These are phyloP conservation scores for Etheostoma nigrum DNA, from an alignment of 2,797 vertebrate species.

Conservation along the genomic window DNA sequence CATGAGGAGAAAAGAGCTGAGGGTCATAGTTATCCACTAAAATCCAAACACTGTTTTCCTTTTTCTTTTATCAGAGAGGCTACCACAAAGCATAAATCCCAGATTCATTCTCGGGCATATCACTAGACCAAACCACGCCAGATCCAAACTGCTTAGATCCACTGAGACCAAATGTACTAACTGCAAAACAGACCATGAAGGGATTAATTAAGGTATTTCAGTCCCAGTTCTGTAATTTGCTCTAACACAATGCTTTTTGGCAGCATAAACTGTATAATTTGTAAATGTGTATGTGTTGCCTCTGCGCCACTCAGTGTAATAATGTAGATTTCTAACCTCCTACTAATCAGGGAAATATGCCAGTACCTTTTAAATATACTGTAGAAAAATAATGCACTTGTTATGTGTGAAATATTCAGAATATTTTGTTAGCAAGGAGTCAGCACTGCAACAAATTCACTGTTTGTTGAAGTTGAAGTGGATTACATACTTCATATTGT, in stretches of 20 bases:
- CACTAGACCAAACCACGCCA: constrained; percentile 36
- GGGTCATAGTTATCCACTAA: background rate
- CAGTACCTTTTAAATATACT: constrained; percentile 27
- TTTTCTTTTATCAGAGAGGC: constrained; percentile 12
- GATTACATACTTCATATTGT: constrained; percentile 14
- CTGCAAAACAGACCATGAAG: constrained; percentile 54
- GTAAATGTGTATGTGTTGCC: constrained; percentile 41
- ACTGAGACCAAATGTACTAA: constrained; percentile 52
- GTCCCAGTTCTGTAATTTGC: constrained; percentile 41
- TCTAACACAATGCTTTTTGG: constrained; percentile 28
- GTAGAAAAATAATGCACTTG: constrained; percentile 17
- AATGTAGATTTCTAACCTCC: constrained; percentile 31
- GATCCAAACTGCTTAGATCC: constrained; percentile 30
- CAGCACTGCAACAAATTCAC: background rate
- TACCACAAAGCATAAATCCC: constrained; percentile 13
- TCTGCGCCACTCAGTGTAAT: constrained; percentile 11
- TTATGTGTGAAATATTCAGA: constrained; percentile 13
- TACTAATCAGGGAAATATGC: constrained; percentile 44
- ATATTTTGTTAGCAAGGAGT: background rate
- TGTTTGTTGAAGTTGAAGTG: constrained; percentile 20
- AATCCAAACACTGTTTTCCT: constrained; percentile 4
- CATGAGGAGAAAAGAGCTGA: constrained; percentile 15
- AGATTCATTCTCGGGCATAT: constrained; percentile 34
- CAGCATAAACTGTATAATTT: constrained; percentile 45
- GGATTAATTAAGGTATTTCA: constrained; percentile 54